Conservation (phyloP, 2,797 vertebrate genomes). For the Clarias laeviceps region DNA sequence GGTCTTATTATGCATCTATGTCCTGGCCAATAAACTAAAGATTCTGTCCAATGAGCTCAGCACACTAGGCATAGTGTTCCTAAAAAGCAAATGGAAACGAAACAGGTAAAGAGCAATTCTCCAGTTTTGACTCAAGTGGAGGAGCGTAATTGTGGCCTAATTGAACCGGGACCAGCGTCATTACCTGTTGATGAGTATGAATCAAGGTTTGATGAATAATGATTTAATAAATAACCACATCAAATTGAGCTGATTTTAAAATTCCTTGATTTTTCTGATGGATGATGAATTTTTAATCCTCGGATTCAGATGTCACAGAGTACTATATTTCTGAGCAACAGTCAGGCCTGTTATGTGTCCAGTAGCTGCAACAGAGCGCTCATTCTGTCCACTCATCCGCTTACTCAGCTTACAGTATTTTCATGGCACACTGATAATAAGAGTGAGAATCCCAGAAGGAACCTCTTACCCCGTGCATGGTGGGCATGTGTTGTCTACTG, state of each 20-base stretch:
- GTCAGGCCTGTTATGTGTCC: not conserved
- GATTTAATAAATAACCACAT: not conserved
- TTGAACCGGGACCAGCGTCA: not conserved
- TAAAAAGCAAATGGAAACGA: not conserved
- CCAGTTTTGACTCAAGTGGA: not conserved
- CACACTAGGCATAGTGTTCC: constrained; percentile 3
- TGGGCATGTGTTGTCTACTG: constrained; percentile 8
- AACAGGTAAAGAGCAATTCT: constrained; percentile 1
- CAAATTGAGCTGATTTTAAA: not conserved
- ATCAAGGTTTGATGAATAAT: constrained; percentile 3
- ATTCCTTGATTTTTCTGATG: not conserved
- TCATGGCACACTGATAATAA: constrained; percentile 54
- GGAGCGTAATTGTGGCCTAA: not conserved
- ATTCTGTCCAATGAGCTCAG: not conserved
- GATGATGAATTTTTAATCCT: not conserved
- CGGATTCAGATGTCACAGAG: not conserved
- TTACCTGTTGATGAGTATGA: not conserved
- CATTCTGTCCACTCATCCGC: constrained; percentile 40
- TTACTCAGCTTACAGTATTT: constrained; percentile 49
- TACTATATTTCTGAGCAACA: not conserved
- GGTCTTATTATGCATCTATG: not conserved
- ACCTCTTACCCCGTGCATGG: constrained; percentile 41
- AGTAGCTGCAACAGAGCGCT: constrained; percentile 27
- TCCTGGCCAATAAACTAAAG: not conserved
- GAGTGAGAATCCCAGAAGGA: constrained; percentile 49